phyloP scores from a whole-genome alignment of 1,140 invertebrate genomes.

The Laupala kohalensis region DNA sequence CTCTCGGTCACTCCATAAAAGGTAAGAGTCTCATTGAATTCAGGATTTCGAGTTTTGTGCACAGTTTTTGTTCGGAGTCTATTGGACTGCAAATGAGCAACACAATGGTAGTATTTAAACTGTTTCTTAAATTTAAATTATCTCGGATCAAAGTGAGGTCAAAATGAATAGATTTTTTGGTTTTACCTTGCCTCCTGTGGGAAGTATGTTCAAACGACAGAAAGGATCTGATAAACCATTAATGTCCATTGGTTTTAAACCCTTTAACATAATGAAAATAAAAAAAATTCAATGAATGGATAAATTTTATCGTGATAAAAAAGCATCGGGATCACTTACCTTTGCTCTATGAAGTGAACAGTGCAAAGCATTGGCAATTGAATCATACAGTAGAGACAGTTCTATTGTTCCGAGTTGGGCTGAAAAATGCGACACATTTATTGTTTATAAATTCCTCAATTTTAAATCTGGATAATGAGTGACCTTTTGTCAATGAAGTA shows the following conservation, averaged over 20 bases:
- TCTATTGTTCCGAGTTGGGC: conserved; percentile 44
- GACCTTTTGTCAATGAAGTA: too few relatives aligned
- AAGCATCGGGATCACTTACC: conserved; percentile 16
- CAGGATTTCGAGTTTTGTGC: conserved; percentile 82
- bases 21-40: conserved; percentile 84
- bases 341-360: conserved; percentile 59
- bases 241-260: conserved; percentile 75
- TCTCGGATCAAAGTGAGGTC: not conserved
- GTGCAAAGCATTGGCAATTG: conserved; percentile 56
- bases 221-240: conserved; percentile 84
- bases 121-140: not conserved
- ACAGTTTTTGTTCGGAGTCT: conserved; percentile 75
- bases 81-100: conserved; percentile 37
- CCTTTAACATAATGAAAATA: conserved; percentile 23
- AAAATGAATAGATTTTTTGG: not conserved
- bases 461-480: too few relatives aligned
- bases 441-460: too few relatives aligned
- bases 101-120: conserved; percentile 2
- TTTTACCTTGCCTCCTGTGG: conserved; percentile 46
- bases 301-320: too few relatives aligned
- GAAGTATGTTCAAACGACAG: conserved; percentile 75
- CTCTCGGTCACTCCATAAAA: conserved; percentile 78
- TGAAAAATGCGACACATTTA: too few relatives aligned
- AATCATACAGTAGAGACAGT: conserved; percentile 65
- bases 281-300: too few relatives aligned